Conservation (phyloP, 2,113 vertebrate species). For the Notechis scutatus region DNA sequence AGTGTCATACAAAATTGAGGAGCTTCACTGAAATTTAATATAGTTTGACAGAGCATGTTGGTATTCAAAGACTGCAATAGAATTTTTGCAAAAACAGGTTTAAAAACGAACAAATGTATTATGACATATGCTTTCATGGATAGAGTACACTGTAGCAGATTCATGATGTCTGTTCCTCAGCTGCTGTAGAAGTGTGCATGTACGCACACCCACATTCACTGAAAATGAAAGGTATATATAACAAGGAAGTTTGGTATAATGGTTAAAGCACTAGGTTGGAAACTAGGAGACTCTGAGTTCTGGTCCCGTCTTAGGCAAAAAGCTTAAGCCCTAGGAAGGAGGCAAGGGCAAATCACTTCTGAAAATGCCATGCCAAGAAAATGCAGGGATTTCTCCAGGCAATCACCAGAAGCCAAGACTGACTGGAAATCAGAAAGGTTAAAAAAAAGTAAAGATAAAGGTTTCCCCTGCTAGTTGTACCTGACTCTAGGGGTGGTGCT, state of each 20-base stretch:
- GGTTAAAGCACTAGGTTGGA: neutral
- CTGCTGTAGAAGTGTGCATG: neutral
- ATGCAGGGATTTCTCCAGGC: neutral
- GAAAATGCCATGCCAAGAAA: neutral
- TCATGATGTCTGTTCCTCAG: neutral
- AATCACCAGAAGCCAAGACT: neutral
- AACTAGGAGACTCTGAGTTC: neutral
- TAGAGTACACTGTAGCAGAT: neutral
- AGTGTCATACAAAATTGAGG: neutral
- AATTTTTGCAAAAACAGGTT: neutral
- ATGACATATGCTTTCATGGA: neutral
- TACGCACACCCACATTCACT: neutral
- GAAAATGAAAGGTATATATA: neutral
- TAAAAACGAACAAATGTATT: neutral
- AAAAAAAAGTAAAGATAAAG: too few relatives aligned
- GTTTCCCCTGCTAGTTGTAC: too few relatives aligned
- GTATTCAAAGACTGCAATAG: conserved; percentile 8
- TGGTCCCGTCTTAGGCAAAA: neutral
- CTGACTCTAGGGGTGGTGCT: too few relatives aligned
- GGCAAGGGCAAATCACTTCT: neutral
- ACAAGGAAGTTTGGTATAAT: neutral
- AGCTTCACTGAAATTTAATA: conserved; percentile 20
- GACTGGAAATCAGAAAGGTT: neutral
- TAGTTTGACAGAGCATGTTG: conserved; percentile 12
- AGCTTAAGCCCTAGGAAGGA: neutral